Evolutionary conservation across 2,113 vertebrate genomes (phyloP).

Genomic region (Pandion haliaetus): DNA sequence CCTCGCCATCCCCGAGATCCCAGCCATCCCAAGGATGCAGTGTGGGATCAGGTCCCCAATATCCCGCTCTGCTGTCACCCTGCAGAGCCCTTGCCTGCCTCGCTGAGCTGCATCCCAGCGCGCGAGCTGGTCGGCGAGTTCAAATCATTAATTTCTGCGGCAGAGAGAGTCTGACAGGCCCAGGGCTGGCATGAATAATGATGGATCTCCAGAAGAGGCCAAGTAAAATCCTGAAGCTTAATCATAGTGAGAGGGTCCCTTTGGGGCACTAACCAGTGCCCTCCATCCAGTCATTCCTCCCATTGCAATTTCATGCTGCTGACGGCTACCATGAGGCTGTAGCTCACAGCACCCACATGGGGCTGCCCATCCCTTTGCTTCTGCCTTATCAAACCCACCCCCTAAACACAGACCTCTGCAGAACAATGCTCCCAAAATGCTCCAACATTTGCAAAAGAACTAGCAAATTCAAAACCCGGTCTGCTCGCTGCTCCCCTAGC

Average conservation of each 20-base stretch:
- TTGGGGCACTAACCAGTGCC: slow-evolving; percentile 8
- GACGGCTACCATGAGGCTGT: not conserved
- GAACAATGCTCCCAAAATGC: rapidly evolving
- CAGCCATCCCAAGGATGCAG: not conserved
- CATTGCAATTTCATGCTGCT: not conserved
- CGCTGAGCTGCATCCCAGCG: not conserved
- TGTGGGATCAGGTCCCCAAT: not conserved
- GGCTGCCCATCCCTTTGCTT: not conserved
- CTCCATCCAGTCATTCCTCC: not conserved
- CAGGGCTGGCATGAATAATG: slow-evolving; percentile 44
- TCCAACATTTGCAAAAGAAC: not conserved
- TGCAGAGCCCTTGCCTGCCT: not conserved
- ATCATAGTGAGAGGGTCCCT: not conserved
- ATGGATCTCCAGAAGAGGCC: slow-evolving; percentile 41
- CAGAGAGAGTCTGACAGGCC: slow-evolving; percentile 20
- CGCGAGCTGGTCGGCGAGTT: not conserved
- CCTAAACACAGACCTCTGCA: not conserved
- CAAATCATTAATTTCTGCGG: slow-evolving; percentile 49
- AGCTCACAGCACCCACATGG: not conserved
- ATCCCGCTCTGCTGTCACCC: not conserved
- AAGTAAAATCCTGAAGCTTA: slow-evolving; percentile 49
- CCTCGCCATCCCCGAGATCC: rapidly evolving
- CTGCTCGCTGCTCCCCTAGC: not conserved
- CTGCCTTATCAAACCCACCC: not conserved
- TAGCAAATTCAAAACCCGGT: not conserved